phyloP scores from a whole-genome alignment of 2,888 invertebrate species.

The Melipona beecheii region DNA sequence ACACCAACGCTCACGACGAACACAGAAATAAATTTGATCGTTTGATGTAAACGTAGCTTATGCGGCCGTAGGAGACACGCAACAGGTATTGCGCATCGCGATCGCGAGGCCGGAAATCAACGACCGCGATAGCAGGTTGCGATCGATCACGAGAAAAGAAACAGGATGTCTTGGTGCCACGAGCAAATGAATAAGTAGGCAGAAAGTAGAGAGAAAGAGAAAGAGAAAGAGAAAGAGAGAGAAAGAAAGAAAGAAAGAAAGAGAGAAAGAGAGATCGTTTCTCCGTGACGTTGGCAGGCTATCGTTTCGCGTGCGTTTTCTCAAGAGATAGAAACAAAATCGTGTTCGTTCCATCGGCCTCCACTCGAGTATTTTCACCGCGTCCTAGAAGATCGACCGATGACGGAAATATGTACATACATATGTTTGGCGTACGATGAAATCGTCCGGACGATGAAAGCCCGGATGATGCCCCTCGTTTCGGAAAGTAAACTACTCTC shows the following conservation, averaged over 20 bases:
- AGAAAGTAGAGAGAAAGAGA: neutral
- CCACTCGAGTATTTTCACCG: slow-evolving; percentile 49
- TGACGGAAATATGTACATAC: slow-evolving; percentile 1
- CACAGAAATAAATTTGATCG: too few relatives aligned
- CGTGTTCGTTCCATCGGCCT: slow-evolving; percentile 66
- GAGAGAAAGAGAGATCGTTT: neutral
- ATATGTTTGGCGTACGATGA: slow-evolving; percentile 14
- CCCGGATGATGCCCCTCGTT: slow-evolving; percentile 67
- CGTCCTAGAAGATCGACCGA: slow-evolving; percentile 27
- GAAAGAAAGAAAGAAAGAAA: neutral
- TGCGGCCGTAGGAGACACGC: slow-evolving; percentile 39
- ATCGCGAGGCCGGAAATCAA: slow-evolving; percentile 23
- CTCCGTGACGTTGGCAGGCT: neutral
- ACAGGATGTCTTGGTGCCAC: slow-evolving; percentile 27
- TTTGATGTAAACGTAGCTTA: too few relatives aligned
- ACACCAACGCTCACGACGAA: too few relatives aligned
- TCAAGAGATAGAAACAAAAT: neutral
- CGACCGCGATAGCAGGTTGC: slow-evolving; percentile 11
- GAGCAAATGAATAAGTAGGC: neutral
- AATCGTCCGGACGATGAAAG: slow-evolving; percentile 14
- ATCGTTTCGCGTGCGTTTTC: neutral
- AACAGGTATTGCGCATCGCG: slow-evolving; percentile 40
- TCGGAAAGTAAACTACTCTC: slow-evolving; percentile 52
- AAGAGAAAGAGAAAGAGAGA: too few relatives aligned
- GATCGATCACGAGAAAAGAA: neutral